Evolutionary conservation across 1,140 invertebrate species (phyloP), one percentile per base, ranked within the genome.

Genomic region (Aricia agestis): DNA sequence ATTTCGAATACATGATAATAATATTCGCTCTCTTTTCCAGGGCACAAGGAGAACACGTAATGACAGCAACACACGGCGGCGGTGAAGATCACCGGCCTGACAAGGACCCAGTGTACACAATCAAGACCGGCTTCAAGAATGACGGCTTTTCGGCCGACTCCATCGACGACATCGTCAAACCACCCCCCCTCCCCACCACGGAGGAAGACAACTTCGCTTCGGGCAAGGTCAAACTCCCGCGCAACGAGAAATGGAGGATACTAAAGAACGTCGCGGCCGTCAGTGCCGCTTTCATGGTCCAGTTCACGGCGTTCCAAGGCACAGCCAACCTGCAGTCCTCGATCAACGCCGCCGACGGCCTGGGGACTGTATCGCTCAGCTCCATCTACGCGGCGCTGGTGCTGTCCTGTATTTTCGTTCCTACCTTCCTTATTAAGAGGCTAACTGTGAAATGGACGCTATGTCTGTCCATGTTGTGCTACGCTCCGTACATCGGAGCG

Each of bases 361-460:
- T 98, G 9, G 97, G 96, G 57, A 97, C 96, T 0, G 95, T 96
- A 0, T 97, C 97, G 0, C 89, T 98, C 32, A 95, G 96, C 69
- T 95, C 97, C 0, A 95, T 98, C 65, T 99, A 99, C 85, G 97
- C 95, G 10, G 95, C 97, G 6, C 93, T 98, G 41, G 96, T 99
- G 18, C 92, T 98, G 0, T 98, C 97, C 15, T 98, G 97, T 87
- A 96, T 98, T 88, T 98, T 99, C 91, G 94, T 99, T 18, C 98
- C 98, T 7, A 97, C 97, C 11, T 95, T 97, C 86, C 87, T 98
- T 42, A 98, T 98, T 80, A 96, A 96, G 81, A 94, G 95, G 81
- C 93, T 99, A 70, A 98, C 97, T 10, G 97, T 97, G 68, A 99
- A 99, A 92, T 98, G 97, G 97, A 99, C 98, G 0, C 93, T 99